Evolutionary conservation across 2,888 invertebrate species (phyloP), one percentile per base, ranked within the genome.

Genomic region (Baccha elongata): DNA sequence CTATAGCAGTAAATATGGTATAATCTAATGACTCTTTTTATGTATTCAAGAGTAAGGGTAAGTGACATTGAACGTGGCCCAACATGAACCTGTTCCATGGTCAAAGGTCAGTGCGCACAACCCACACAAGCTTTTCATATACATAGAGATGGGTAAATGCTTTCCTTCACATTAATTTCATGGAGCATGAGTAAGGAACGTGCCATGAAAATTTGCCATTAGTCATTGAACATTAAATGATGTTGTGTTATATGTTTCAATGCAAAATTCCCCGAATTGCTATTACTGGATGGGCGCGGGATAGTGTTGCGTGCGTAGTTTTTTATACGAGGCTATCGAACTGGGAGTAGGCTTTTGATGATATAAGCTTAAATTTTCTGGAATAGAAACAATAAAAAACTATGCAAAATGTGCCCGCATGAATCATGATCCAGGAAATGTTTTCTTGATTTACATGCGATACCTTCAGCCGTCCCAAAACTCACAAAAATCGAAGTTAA

Each of bases 31-130:
- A 32, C 29, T 32, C 29, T 53, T 58, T 42, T 8, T 50, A 32
- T 44, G 23, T 26, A 53, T 23, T 8, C 7, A 2, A 40, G 21
- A 32, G 50, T 52, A 26, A 10, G 60, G 52, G 44, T 69, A 68
- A 48, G 62, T 73, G 81, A 67, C 81, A 81, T 76, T 81, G 81
- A 71, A 76, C 65, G 35, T 75, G 74, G 75, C 75, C 81, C 71
- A 53, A 19, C 52, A 67, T 81, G 81, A 81, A 81, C 81, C 35
- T 71, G 53, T 48, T 40, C 75, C 71, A 71, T 76, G 81, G 81
- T 67, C 81, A 81, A 81, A 76, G 81, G 81, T 81, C 81, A 75
- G 42, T 42, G 64, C 58, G 68, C 69, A 46, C 62, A 58, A 42
- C 29, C 32, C 40, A 62, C 64, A 55, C 73, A 46, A 44, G 15